Conservation (phyloP, 2,888 invertebrate species). For the Hirtodrosophila alboralis region DNA sequence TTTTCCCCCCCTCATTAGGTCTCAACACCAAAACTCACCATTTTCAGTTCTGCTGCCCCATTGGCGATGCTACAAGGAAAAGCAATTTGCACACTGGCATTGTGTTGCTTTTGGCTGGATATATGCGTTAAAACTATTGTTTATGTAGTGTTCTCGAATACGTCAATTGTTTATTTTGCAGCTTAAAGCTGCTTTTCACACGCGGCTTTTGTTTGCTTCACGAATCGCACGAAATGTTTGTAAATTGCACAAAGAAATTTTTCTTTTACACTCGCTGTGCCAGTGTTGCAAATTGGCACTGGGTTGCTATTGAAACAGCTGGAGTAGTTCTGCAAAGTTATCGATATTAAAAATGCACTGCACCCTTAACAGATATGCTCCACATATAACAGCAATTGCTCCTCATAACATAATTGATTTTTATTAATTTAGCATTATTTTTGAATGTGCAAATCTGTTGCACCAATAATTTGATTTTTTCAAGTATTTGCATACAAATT, state of each 20-base stretch:
- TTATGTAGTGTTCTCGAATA: conserved; percentile 7
- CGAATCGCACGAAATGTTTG: conserved; percentile 48
- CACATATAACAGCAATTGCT: conserved; percentile 5
- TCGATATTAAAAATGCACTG: conserved; percentile 31
- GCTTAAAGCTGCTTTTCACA: conserved; percentile 53
- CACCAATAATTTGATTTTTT: background rate
- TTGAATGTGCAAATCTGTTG: too few species aligned
- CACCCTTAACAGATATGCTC: conserved; percentile 23
- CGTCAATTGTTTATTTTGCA: conserved; percentile 29
- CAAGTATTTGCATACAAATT: conserved; percentile 6
- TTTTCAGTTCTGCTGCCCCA: conserved; percentile 74
- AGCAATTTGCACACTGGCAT: conserved; percentile 51
- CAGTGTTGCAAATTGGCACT: conserved; percentile 56
- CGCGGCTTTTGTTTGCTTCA: conserved; percentile 39
- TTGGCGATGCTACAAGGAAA: conserved; percentile 34
- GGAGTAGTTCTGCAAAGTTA: conserved; percentile 40
- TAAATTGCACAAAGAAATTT: conserved; percentile 66
- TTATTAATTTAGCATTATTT: background rate
- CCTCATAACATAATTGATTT: background rate
- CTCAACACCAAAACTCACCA: conserved; percentile 51
- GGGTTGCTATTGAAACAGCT: conserved; percentile 41
- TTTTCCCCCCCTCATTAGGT: too few species aligned
- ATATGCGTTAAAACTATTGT: background rate
- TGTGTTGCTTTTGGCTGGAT: conserved; percentile 31
- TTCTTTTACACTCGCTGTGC: conserved; percentile 55